Evolutionary conservation across 2,888 invertebrate genomes (phyloP).

Genomic region (Panzeria rudis): DNA sequence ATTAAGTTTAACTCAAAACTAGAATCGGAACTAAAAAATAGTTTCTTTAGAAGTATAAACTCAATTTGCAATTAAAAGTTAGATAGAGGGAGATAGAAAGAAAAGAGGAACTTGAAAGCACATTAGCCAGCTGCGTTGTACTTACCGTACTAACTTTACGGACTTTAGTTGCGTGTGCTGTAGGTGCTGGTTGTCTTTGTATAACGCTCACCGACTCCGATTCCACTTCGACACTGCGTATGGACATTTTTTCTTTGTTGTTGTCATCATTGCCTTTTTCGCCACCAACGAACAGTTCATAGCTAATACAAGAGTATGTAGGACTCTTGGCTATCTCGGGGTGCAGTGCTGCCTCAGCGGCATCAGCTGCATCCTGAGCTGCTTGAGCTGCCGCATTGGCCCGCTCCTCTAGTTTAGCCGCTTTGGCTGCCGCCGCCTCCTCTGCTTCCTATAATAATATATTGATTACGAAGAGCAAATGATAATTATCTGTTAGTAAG

Average conservation of each 20-base stretch:
- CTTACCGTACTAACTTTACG: constrained; percentile 98
- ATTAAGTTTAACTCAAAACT: constrained; percentile 50
- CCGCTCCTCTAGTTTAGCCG: constrained; percentile 84
- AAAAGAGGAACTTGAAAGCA: constrained; percentile 76
- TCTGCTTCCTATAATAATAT: constrained; percentile 89
- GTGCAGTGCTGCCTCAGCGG: constrained; percentile 84
- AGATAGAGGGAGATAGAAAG: constrained; percentile 49
- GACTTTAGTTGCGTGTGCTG: constrained; percentile 86
- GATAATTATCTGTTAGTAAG: constrained; percentile 23
- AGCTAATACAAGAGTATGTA: constrained; percentile 96
- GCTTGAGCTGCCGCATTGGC: constrained; percentile 88
- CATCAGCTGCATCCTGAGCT: constrained; percentile 83
- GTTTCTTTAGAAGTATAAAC: constrained; percentile 46
- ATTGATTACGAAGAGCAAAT: constrained; percentile 67
- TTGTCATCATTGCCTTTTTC: constrained; percentile 95
- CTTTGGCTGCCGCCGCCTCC: constrained; percentile 88
- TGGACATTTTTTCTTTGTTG: constrained; percentile 95
- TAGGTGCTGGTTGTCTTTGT: constrained; percentile 85
- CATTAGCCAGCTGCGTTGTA: constrained; percentile 84
- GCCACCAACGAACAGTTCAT: constrained; percentile 95
- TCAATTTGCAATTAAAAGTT: constrained; percentile 53
- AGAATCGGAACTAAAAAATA: constrained; percentile 21
- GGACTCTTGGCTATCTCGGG: constrained; percentile 93
- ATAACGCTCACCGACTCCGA: constrained; percentile 95
- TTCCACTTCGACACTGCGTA: constrained; percentile 94